Base-by-base conservation (phyloP, 2,797 vertebrate genomes). In the Sciaenops ocellatus region DNA sequence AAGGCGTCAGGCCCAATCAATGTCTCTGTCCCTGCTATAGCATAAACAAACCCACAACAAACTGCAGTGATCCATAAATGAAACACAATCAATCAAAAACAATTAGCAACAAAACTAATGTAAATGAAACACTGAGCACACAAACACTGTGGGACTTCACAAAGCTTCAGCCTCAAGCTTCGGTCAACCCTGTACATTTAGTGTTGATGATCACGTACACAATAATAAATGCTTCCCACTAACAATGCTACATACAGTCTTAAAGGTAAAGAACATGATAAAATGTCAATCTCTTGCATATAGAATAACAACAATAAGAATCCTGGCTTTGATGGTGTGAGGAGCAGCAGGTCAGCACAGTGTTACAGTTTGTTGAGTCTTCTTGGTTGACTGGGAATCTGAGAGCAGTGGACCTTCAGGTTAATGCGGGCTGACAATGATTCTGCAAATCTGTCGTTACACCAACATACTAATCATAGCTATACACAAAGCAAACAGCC, bases 1-100 rank as follows among this genome's bases (percentile, higher is more conserved):
- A 88, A 88, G 87, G 89, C 82, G 83, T 95, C 93, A 96, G 91
- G 89, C 88, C 86, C 88, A 78, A 89, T 91, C 87, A 85, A 84
- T 79, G 83, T 82, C 77, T 77, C 67, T 51, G 67, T 60, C 64
- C 72, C 72, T 60, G 59, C 80, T 79, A 85, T 24, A 72, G 83
- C 73, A 86, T 79, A 84, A 85, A 89, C 64, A 83, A 67, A 76
- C 55, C 76, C 67, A 81, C 87, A 83, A 86, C 82, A 86, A 75
- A 87, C 87, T 60, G 70, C 73, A 54, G 72, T 67, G 79, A 85
- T 81, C 83, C 82, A 85, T 54, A 79, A 76, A 90, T 72, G 69
- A 88, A 90, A 91, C 67, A 38, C 88, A 92, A 89, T 92, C 84
- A 89, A 89, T 89, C 69, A 80, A 79, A 85, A 88, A 89, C 55